A percentile compares a stretch with the other conserved stretches of the same genome.
These are phyloP conservation scores for Mallotus villosus DNA, from an alignment of 2,797 vertebrate species.

Conservation along the genomic window DNA sequence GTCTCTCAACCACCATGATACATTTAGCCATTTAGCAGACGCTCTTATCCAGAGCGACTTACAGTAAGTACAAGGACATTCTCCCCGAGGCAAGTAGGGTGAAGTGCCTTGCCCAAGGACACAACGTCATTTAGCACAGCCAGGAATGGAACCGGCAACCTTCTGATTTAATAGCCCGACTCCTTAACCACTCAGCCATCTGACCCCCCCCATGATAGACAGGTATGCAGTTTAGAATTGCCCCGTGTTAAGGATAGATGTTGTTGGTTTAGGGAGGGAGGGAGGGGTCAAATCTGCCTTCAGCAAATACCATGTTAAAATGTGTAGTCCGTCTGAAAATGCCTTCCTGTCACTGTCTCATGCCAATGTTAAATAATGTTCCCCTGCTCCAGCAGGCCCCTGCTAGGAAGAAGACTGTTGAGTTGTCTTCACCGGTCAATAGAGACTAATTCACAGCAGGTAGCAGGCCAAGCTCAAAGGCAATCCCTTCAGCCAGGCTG, in stretches of 20 bases:
- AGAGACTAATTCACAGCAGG: constrained; percentile 74
- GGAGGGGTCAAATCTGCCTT: constrained; percentile 31
- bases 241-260: constrained; percentile 59
- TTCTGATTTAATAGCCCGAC: no score
- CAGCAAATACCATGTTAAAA: constrained; percentile 51
- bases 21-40: no score
- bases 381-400: constrained; percentile 32
- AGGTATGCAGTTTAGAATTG: constrained; percentile 41
- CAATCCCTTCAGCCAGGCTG: constrained; percentile 62
- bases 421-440: constrained; percentile 68
- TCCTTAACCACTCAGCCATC: no score
- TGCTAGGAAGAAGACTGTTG: constrained; percentile 47
- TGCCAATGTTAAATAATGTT: constrained; percentile 6
- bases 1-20: constrained; percentile 57
- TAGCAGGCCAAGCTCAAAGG: constrained; percentile 65
- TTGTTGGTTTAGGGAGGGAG: constrained; percentile 32
- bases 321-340: constrained; percentile 51
- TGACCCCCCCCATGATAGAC: constrained; percentile 51
- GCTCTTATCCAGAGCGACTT: no score
- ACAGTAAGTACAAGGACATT: no score
- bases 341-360: constrained; percentile 43
- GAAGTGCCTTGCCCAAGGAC: no score
- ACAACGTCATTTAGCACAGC: no score
- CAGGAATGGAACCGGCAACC: no score
- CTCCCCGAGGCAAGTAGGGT: no score